phyloP scores from a whole-genome alignment of 2,113 vertebrate genomes.

The Heterotis niloticus region DNA sequence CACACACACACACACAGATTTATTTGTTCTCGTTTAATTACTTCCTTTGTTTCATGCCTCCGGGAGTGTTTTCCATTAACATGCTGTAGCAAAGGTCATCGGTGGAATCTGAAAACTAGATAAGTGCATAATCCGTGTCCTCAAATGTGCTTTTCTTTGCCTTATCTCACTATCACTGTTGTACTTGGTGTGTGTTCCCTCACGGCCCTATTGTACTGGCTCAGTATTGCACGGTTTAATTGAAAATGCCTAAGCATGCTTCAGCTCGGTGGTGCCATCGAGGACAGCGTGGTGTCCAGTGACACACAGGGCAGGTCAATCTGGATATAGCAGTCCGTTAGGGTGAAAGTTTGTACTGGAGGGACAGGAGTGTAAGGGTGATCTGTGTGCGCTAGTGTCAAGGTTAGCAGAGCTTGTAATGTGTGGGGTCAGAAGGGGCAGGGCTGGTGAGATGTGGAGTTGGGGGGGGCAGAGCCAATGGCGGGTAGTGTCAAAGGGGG shows the following conservation, averaged over 20 bases:
- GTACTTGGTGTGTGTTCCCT: conserved; percentile 3
- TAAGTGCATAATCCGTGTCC: neutral
- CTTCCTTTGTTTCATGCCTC: neutral
- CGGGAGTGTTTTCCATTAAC: conserved; percentile 1
- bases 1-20: conserved; percentile 14
- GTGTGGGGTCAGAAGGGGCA: neutral
- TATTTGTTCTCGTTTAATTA: conserved; percentile 7
- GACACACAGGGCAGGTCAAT: too few species aligned
- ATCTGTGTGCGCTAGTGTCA: neutral
- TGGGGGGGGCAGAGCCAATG: neutral
- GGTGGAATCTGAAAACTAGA: neutral
- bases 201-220: neutral
- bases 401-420: neutral
- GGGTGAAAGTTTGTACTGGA: neutral
- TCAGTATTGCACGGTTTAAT: neutral
- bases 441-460: neutral
- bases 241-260: too few species aligned
- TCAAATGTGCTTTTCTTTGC: neutral
- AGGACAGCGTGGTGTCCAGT: too few species aligned
- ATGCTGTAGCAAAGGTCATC: neutral
- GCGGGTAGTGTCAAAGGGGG: too few species aligned
- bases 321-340: too few species aligned
- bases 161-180: neutral
- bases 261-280: too few species aligned
- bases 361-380: neutral